These are phyloP conservation scores for Drosophila atripex DNA, from an alignment of 2,888 invertebrate species.

Conservation along the genomic window DNA sequence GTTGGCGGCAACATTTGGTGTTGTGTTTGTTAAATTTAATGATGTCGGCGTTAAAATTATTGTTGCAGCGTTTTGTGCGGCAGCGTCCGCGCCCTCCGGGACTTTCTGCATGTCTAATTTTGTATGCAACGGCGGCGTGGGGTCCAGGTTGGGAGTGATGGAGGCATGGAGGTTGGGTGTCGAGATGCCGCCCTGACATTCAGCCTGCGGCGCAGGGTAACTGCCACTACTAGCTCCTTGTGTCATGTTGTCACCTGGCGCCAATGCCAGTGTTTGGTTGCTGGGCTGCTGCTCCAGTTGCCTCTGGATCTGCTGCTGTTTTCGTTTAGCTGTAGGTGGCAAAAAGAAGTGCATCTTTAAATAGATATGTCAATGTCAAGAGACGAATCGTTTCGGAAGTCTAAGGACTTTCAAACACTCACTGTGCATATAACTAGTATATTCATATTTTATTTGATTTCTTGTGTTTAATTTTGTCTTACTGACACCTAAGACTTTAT, in stretches of 20 bases:
- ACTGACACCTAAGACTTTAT: no score
- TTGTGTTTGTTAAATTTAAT: conserved; percentile 78
- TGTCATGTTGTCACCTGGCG: conserved; percentile 65
- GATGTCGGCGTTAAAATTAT: conserved; percentile 81
- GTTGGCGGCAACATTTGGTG: conserved; percentile 58
- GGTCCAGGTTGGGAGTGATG: conserved; percentile 25
- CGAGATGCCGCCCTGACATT: conserved; percentile 21
- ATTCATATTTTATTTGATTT: no score
- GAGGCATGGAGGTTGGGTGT: not conserved
- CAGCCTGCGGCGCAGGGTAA: conserved; percentile 31
- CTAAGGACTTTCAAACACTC: not conserved
- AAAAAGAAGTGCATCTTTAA: conserved; percentile 59
- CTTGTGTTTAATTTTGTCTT: no score
- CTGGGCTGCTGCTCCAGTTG: conserved; percentile 49
- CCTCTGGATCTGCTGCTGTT: conserved; percentile 44
- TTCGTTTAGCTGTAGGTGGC: conserved; percentile 63
- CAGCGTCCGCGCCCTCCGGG: conserved; percentile 63
- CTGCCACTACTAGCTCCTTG: conserved; percentile 49
- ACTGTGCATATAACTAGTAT: not conserved
- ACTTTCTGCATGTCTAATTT: conserved; percentile 81
- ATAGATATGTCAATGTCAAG: conserved; percentile 42
- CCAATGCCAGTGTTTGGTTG: conserved; percentile 40
- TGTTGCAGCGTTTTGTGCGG: conserved; percentile 77
- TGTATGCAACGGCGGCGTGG: conserved; percentile 59
- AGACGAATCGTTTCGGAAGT: not conserved